Evolutionary conservation across 2,113 vertebrate species (phyloP).

Genomic region (Electrona antarctica): DNA sequence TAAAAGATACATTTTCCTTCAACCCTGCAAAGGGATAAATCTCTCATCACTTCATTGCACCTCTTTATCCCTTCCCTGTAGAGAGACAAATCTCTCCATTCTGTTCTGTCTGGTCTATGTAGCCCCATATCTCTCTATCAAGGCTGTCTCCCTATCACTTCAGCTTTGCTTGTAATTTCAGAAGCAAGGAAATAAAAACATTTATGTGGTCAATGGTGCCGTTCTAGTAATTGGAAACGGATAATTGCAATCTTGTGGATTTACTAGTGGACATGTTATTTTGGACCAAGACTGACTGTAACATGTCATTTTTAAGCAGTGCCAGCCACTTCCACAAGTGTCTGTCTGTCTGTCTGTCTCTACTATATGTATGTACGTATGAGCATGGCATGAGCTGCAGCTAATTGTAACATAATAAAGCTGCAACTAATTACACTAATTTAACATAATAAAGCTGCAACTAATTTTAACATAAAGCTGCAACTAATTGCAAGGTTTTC

Average conservation of each 20-base stretch:
- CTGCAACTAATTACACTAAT: too few relatives aligned
- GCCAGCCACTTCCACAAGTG: too few relatives aligned
- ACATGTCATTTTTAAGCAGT: too few relatives aligned
- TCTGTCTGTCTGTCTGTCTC: too few relatives aligned
- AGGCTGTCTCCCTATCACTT: conserved; percentile 1
- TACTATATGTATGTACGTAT: too few relatives aligned
- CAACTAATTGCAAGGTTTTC: too few relatives aligned
- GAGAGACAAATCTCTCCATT: background rate
- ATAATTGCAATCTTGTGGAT: conserved; percentile 7
- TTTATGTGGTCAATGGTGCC: background rate
- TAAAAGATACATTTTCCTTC: conserved; percentile 12
- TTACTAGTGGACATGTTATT: conserved; percentile 1
- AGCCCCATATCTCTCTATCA: background rate
- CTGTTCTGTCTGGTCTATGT: background rate
- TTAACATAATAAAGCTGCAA: too few relatives aligned
- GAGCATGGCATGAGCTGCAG: too few relatives aligned
- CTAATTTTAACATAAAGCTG: too few relatives aligned
- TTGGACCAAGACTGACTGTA: too few relatives aligned
- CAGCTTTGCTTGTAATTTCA: conserved; percentile 9
- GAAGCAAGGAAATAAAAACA: background rate
- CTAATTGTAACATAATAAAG: too few relatives aligned
- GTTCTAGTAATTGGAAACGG: conserved; percentile 14
- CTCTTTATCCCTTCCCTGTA: background rate
- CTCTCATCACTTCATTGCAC: background rate
- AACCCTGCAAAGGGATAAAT: conserved; percentile 11